Base-by-base conservation (phyloP, 2,113 vertebrate species). In the Sebastes fasciatus region DNA sequence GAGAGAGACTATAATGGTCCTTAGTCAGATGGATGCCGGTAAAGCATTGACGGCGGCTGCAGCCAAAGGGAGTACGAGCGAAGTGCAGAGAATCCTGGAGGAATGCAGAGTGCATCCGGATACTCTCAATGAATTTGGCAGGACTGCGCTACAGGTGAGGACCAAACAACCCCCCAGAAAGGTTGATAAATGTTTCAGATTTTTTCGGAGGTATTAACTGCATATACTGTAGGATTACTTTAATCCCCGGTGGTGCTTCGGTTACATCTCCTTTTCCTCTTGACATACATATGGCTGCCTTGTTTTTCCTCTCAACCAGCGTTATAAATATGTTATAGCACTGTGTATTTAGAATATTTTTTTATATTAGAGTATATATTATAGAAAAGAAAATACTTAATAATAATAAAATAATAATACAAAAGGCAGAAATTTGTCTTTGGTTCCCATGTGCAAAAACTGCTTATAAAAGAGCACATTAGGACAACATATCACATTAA, bases 121-220 rank as follows among this genome's bases (percentile, higher is more conserved):
- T 66, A 94, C 95, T 4, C 85, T 91, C 26, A 97, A 98, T 49
- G 95, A 97, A 78, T 98, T 97, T 61, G 96, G 96, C 68, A 95
- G 93, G 86, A 97, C 97, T 0, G 97, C 97, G 6, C 88, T 98
- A 60, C 97, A 98, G 96, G 97, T 98, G 74, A 88, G 65, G 16
- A 66, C 48, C 49, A 1, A 2, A 70, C 17, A 34, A 34, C 34
- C 34, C 26, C 3, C 5, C 13, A 14, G 0, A 17, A 6, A 62
- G 16, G 3, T 1, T 66, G 10, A 64, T 3, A 9, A 12, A 51
- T 4, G 3, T 40, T 57, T 16, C 14, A 43, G 6, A 57, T 49
- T 42, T 49, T 42, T 11, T 45, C 1, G 10, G 6, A 5, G 3
- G 3, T 12, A 5, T 49, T 52, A 14, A 62, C 40, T 19, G 17